A percentile compares a stretch with the other conserved stretches of the same genome.
Conservation (phyloP, 1,140 invertebrate species). For the Caenorhabditis tropicalis region DNA sequence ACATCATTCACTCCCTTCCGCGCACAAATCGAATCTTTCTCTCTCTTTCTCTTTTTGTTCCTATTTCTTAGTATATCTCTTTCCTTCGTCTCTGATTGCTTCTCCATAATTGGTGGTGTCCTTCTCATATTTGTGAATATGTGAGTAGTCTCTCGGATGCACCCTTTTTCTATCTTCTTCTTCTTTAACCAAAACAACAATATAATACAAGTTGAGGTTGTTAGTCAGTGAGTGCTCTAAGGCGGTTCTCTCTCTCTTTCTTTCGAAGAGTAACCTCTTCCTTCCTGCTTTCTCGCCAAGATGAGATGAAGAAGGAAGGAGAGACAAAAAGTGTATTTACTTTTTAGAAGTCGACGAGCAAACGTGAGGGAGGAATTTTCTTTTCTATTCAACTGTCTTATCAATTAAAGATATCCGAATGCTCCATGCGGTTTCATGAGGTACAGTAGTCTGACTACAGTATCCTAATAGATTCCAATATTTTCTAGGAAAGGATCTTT, state of each 20-base stretch:
- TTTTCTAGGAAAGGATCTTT: not conserved
- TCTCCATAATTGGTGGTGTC: not conserved
- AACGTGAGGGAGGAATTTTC: not conserved
- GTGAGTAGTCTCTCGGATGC: not conserved
- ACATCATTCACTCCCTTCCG: not conserved
- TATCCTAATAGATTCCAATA: no score
- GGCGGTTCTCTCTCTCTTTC: not conserved
- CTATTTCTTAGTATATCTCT: not conserved
- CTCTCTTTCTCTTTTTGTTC: not conserved
- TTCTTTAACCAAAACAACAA: not conserved
- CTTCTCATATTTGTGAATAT: not conserved
- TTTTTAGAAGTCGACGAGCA: not conserved
- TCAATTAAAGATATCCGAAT: not conserved
- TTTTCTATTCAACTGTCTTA: not conserved
- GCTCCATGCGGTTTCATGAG: slow-evolving; percentile 38
- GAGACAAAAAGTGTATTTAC: slow-evolving; percentile 36
- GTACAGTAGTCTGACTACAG: not conserved
- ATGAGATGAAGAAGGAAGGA: not conserved
- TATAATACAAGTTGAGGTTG: not conserved
- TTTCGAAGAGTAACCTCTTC: slow-evolving; percentile 34
- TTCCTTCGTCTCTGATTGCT: not conserved
- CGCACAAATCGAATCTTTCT: not conserved
- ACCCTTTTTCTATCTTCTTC: not conserved
- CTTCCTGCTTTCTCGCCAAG: slow-evolving; percentile 7
- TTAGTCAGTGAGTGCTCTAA: not conserved